A percentile compares a stretch with the other conserved stretches of the same genome.
These are phyloP conservation scores for Alectoris magna DNA, from an alignment of 2,797 vertebrate species.

Conservation along the genomic window DNA sequence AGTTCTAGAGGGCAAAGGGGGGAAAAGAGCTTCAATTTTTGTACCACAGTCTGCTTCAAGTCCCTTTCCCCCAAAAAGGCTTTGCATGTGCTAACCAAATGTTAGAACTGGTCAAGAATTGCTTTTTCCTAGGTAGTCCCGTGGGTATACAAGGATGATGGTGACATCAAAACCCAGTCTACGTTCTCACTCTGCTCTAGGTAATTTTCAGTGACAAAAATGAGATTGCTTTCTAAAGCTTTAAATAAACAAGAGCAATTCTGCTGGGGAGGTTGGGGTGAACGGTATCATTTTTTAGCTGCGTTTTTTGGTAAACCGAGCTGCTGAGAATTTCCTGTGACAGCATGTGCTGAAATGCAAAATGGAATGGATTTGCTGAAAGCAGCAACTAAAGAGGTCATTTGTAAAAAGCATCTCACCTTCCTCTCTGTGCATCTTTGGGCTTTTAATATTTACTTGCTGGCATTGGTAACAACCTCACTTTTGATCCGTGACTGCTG, in stretches of 20 bases:
- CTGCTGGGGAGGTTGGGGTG: not conserved
- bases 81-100: not conserved
- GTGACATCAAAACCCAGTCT: not conserved
- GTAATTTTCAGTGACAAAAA: slow-evolving; percentile 10
- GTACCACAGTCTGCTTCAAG: not conserved
- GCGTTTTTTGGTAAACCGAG: slow-evolving; percentile 38
- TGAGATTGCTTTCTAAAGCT: not conserved
- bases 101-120: not conserved
- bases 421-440: not conserved
- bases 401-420: not conserved
- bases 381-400: slow-evolving; percentile 12
- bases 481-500: not conserved
- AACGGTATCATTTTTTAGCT: not conserved
- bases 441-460: not conserved
- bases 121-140: not conserved
- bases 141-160: not conserved
- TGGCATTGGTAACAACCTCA: not conserved
- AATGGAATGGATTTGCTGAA: slow-evolving; percentile 45
- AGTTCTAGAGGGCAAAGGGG: not conserved
- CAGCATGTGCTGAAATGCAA: slow-evolving; percentile 19
- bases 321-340: slow-evolving; percentile 54
- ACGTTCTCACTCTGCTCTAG: not conserved
- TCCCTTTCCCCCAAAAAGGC: not conserved
- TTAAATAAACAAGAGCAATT: slow-evolving; percentile 1
- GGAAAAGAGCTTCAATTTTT: not conserved